Evolutionary conservation across 1,140 invertebrate species (phyloP).

Genomic region (Campodea augens): DNA sequence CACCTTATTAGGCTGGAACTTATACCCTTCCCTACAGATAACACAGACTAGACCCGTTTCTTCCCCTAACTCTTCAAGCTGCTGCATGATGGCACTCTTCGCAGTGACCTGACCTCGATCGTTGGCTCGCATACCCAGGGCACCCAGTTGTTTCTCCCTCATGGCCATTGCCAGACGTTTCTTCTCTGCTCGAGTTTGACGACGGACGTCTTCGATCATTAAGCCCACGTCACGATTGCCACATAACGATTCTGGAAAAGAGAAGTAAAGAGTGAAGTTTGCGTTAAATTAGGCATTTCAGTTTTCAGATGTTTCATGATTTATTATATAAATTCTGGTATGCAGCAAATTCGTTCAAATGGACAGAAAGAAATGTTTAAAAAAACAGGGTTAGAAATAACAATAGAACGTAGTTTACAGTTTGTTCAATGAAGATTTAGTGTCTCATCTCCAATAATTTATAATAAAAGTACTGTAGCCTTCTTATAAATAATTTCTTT

Average conservation of each 20-base stretch:
- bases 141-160: slow-evolving; percentile 83
- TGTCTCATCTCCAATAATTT: too few relatives aligned
- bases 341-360: too few relatives aligned
- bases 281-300: too few relatives aligned
- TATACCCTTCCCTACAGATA: slow-evolving; percentile 94
- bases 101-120: slow-evolving; percentile 82
- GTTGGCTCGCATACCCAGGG: slow-evolving; percentile 87
- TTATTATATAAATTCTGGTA: too few relatives aligned
- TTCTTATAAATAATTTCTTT: too few relatives aligned
- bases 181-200: slow-evolving; percentile 82
- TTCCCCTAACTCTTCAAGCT: slow-evolving; percentile 86
- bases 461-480: too few relatives aligned
- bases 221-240: slow-evolving; percentile 61
- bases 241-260: slow-evolving; percentile 70
- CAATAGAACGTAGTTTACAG: too few relatives aligned
- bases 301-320: too few relatives aligned
- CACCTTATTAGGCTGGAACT: slow-evolving; percentile 79
- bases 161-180: slow-evolving; percentile 95
- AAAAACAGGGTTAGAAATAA: too few relatives aligned
- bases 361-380: too few relatives aligned
- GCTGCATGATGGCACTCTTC: slow-evolving; percentile 69
- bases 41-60: slow-evolving; percentile 92
- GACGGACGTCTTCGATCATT: slow-evolving; percentile 75
- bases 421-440: too few relatives aligned
- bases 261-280: too few relatives aligned